Base-by-base conservation (phyloP, 2,888 invertebrate genomes). In the Esperia sulphurella region DNA sequence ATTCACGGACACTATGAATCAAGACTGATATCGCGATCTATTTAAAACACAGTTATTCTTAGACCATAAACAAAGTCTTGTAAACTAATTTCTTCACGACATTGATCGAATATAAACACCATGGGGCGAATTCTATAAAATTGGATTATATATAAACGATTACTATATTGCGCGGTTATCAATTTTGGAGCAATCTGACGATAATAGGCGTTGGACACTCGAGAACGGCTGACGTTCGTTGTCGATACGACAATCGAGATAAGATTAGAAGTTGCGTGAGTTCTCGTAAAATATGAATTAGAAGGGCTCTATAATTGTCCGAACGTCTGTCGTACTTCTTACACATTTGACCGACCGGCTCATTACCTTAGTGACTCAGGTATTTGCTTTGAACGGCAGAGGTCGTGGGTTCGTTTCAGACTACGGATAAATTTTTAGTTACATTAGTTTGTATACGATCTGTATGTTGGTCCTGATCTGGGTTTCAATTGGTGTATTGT, bases 121-220 rank as follows among this genome's bases (percentile, higher is more conserved):
- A 43, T 35, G 37, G 9, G 14, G 21, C n/a, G 28, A 21, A 21
- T 21, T 21, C 21, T 21, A 21, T 21, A 21, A 21, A 21, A 21
- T 21, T 21, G 21, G 21, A 21, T 21, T 21, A 21, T 21, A 5
- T 21, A 3, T 21, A 21, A 21, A 21, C 21, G 21, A 21, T 21
- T 21, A 21, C 21, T 21, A 60, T 68, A 59, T 30, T 30, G 30
- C 50, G 33, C 46, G 53, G 57, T 62, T 76, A 77, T 72, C 66
- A 71, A 63, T 68, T 69, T 68, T 51, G 51, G 44, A 41, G 41
- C 60, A 67, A 73, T 71, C 67, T 65, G 46, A 46, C 43, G 72
- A 76, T 79, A 74, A 71, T 60, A 47, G 51, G 33, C 48, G 54
- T 60, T 57, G 42, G 43, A 43, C 59, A 63, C 54, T 68, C 57